Percentiles rank a stretch among this genome's conserved stretches.
Evolutionary conservation across 2,888 invertebrate genomes (phyloP).

Genomic region (Gastrophysa polygoni): DNA sequence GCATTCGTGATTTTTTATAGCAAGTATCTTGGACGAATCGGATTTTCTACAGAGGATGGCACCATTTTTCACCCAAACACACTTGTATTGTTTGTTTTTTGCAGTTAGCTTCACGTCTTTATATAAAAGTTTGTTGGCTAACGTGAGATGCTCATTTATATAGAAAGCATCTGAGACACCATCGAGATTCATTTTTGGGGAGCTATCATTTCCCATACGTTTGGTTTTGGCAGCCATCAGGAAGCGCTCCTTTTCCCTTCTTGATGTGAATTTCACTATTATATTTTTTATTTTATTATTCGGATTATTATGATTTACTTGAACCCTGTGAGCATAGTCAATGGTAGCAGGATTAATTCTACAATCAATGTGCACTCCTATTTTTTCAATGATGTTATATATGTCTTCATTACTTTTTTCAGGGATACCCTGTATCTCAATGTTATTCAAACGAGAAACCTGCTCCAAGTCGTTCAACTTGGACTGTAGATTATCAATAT

Average conservation of each 20-base stretch:
- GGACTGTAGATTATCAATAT: neutral
- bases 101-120: slow-evolving; percentile 1
- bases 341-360: neutral
- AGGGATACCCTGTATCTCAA: slow-evolving; percentile 6
- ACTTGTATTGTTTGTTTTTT: slow-evolving; percentile 6
- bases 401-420: neutral
- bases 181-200: slow-evolving; percentile 6
- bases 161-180: slow-evolving; percentile 9
- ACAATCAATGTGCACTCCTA: neutral
- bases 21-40: neutral
- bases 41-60: slow-evolving; percentile 1
- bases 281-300: neutral
- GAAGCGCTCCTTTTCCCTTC: neutral
- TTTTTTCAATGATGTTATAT: neutral
- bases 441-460: neutral
- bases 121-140: slow-evolving; percentile 2
- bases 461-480: slow-evolving; percentile 3
- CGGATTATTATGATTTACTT: neutral
- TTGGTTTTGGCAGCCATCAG: neutral
- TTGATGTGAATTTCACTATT: slow-evolving; percentile 3
- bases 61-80: slow-evolving; percentile 4
- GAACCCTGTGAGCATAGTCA: slow-evolving; percentile 4
- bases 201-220: slow-evolving; percentile 4
- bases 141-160: neutral
- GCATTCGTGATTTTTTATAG: neutral